A percentile compares a stretch with the other conserved stretches of the same genome.
Conservation (phyloP, 2,113 vertebrate genomes). For the Hepsetus odoe region DNA sequence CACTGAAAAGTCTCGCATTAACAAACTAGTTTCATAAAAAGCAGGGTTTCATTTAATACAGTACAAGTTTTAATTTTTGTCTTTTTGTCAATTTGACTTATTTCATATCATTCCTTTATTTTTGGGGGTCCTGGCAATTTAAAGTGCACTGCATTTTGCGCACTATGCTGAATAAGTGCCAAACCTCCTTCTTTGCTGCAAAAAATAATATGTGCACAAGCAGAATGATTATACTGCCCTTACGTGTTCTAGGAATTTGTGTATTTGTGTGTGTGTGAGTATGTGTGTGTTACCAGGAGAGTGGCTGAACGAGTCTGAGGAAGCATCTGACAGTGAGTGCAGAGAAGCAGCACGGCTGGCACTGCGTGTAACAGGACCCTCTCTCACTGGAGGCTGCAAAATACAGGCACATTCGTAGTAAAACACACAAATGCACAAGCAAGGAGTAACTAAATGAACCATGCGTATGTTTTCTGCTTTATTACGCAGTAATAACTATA, state of each 20-base stretch:
- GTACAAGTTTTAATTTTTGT: no score
- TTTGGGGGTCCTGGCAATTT: no score
- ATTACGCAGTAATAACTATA: no score
- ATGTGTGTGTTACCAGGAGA: slow-evolving; percentile 78
- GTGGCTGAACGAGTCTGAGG: slow-evolving; percentile 78
- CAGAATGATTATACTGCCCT: no score
- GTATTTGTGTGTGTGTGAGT: neutral
- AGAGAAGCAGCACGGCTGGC: slow-evolving; percentile 73
- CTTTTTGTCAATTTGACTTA: no score
- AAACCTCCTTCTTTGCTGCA: no score
- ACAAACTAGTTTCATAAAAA: neutral
- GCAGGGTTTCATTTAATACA: neutral
- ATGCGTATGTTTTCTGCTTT: no score
- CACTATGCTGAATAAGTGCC: no score
- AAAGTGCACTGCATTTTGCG: no score
- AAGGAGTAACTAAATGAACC: neutral
- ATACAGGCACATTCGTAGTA: slow-evolving; percentile 47
- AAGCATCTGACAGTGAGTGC: slow-evolving; percentile 80
- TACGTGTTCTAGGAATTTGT: no score
- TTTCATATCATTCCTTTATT: no score
- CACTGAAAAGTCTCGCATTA: neutral
- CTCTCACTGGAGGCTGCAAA: slow-evolving; percentile 85
- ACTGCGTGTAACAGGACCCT: slow-evolving; percentile 57
- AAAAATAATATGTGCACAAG: no score
- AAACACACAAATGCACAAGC: slow-evolving; percentile 23